Conservation (phyloP, 2,113 vertebrate species). For the Chamaea fasciata region DNA sequence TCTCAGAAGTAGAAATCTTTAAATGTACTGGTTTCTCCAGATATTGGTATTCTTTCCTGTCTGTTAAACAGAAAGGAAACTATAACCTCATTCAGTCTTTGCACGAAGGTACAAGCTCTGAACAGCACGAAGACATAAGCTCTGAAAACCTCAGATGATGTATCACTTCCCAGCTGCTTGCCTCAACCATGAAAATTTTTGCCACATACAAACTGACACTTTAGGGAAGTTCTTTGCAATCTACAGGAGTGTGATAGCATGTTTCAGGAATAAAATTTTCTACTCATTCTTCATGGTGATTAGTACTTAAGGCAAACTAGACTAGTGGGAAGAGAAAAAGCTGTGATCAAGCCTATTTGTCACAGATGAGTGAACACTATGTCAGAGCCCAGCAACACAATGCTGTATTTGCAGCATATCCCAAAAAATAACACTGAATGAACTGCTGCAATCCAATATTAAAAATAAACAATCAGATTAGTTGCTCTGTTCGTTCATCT, state of each 20-base stretch:
- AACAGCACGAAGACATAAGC: background rate
- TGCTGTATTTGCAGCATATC: background rate
- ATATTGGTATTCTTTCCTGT: background rate
- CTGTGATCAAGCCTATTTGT: background rate
- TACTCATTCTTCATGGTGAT: background rate
- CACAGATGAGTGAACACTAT: background rate
- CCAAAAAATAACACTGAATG: background rate
- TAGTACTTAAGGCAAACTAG: background rate
- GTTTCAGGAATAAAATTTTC: background rate
- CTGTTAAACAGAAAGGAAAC: background rate
- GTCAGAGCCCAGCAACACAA: background rate
- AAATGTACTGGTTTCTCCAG: background rate
- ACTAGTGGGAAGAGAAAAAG: background rate
- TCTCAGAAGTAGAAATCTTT: background rate
- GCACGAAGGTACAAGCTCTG: background rate
- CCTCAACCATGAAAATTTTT: background rate
- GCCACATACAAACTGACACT: background rate
- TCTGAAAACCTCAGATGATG: background rate
- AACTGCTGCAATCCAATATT: background rate
- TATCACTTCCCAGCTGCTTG: background rate
- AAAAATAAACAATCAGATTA: background rate
- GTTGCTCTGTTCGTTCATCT: background rate
- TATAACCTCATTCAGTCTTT: background rate
- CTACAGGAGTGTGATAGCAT: background rate
- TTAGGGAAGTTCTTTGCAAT: background rate